Evolutionary conservation across 2,888 invertebrate species (phyloP).

Genomic region (Drosophila stalkeri): DNA sequence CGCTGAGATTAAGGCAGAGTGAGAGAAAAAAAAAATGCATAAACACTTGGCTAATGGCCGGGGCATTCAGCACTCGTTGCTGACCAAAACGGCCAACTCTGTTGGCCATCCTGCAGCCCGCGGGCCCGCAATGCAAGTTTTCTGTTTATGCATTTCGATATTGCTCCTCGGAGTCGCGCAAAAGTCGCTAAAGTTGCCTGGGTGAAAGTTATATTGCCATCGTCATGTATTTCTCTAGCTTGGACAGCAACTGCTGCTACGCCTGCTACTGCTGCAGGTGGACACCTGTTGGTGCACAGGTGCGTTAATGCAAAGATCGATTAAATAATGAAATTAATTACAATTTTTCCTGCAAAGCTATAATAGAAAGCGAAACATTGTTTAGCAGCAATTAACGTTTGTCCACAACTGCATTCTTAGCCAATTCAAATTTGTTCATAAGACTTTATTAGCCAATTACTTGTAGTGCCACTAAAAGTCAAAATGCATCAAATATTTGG

Average conservation of each 20-base stretch:
- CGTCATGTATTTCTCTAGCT: slow-evolving; percentile 30
- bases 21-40: slow-evolving; percentile 6
- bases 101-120: slow-evolving; percentile 33
- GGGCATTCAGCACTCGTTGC: slow-evolving; percentile 9
- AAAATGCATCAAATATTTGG: background rate
- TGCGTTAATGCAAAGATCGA: slow-evolving; percentile 48
- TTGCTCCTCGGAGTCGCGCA: slow-evolving; percentile 15
- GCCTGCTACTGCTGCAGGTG: slow-evolving; percentile 37
- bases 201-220: slow-evolving; percentile 51
- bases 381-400: slow-evolving; percentile 20
- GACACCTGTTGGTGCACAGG: slow-evolving; percentile 35
- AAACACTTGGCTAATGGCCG: slow-evolving; percentile 39
- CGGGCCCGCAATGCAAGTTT: slow-evolving; percentile 27
- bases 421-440: background rate
- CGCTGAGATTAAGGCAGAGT: slow-evolving; percentile 28
- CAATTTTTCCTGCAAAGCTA: slow-evolving; percentile 15
- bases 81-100: slow-evolving; percentile 5
- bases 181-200: slow-evolving; percentile 5
- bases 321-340: slow-evolving; percentile 53
- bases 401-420: slow-evolving; percentile 2
- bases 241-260: slow-evolving; percentile 5
- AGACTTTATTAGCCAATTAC: background rate
- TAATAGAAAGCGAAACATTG: slow-evolving; percentile 35
- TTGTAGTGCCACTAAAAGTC: background rate
- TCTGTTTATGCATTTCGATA: slow-evolving; percentile 24